Evolutionary conservation across 2,797 vertebrate genomes (phyloP).

Genomic region (Sebastes oblongus): DNA sequence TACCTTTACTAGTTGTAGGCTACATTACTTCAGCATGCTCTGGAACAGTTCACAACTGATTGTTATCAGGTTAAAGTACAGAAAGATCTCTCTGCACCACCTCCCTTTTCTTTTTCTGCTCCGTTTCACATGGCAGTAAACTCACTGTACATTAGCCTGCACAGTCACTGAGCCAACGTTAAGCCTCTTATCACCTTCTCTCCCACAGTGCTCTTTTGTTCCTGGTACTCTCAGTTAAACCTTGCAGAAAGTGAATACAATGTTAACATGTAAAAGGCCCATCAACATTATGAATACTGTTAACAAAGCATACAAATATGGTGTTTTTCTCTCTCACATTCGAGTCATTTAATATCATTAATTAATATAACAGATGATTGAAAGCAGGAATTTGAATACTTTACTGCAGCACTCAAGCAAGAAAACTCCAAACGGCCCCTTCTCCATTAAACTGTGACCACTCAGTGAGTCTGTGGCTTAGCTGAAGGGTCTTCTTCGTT

Average conservation of each 20-base stretch:
- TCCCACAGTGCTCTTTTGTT: constrained; percentile 61
- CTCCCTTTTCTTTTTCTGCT: background rate
- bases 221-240: constrained; percentile 14
- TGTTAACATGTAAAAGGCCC: background rate
- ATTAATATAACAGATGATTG: constrained; percentile 1
- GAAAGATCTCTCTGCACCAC: background rate
- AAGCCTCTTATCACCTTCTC: constrained; percentile 65
- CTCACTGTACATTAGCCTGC: constrained; percentile 11
- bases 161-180: constrained; percentile 40
- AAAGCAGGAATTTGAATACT: too few relatives aligned
- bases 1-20: background rate
- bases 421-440: background rate
- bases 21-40: background rate
- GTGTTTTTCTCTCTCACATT: background rate
- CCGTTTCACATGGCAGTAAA: constrained; percentile 28
- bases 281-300: background rate
- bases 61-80: constrained; percentile 1
- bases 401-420: too few relatives aligned
- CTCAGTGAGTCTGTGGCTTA: background rate
- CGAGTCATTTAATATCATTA: background rate
- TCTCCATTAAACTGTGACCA: background rate
- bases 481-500: constrained; percentile 7
- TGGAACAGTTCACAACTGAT: background rate
- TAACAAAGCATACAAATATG: background rate
- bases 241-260: background rate